A percentile compares a stretch with the other conserved stretches of the same genome.
Conservation (phyloP, 2,888 invertebrate species). For the Nebria brevicollis region DNA sequence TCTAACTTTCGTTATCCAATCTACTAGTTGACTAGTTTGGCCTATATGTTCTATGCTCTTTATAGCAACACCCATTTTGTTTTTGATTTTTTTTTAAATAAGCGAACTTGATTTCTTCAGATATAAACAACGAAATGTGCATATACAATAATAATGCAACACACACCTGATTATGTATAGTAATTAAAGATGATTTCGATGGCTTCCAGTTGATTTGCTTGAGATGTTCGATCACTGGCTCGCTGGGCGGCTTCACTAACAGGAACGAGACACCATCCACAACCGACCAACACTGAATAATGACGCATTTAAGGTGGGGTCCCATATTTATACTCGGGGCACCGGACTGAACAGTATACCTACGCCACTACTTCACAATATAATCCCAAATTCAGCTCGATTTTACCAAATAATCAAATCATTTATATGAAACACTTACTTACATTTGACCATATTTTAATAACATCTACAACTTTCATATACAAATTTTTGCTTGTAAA, state of each 20-base stretch:
- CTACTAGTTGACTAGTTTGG: conserved; percentile 68
- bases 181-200: conserved; percentile 15
- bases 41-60: conserved; percentile 45
- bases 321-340: conserved; percentile 53
- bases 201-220: conserved; percentile 13
- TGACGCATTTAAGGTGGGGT: conserved; percentile 46
- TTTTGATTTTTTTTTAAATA: background rate
- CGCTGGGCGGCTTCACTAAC: conserved; percentile 38
- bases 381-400: conserved; percentile 50
- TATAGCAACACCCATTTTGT: conserved; percentile 54
- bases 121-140: conserved; percentile 45
- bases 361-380: conserved; percentile 54
- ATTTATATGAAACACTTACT: background rate
- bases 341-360: conserved; percentile 51
- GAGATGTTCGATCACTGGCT: background rate
- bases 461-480: background rate
- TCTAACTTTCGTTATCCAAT: conserved; percentile 74
- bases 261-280: conserved; percentile 46
- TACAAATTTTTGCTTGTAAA: background rate
- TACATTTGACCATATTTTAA: background rate
- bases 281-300: conserved; percentile 42
- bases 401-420: conserved; percentile 18
- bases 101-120: conserved; percentile 25
- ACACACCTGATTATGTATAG: conserved; percentile 48
- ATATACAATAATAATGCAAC: conserved; percentile 49